Base-by-base conservation (phyloP, 2,113 vertebrate species). In the Trichomycterus rosablanca region DNA sequence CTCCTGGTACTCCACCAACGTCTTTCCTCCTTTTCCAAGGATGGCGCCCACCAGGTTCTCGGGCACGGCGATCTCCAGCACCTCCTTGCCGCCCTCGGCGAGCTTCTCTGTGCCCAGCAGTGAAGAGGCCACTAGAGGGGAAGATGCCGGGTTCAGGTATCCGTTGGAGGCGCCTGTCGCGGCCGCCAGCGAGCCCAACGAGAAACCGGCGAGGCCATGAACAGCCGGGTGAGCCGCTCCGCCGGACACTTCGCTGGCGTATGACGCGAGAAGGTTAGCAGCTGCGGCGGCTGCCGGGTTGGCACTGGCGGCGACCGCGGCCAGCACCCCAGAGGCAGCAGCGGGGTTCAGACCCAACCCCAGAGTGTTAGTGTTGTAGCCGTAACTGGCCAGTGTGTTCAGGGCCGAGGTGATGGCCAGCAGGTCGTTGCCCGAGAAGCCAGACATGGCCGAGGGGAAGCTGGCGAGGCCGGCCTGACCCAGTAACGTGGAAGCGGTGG, bases 1-100 rank as follows among this genome's bases (percentile, higher is more conserved):
- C 88, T 95, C 93, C 86, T 95, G 93, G 83, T 95, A 95, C 81
- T 95, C 93, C 81, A 95, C 92, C 85, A 95, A 77, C 68, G 92
- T 95, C 84, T 95, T 95, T 61, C 93, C 93, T 45, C 93, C 93
- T 73, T 95, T 95, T 46, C 93, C 93, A 81, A 95, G 73, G 78
- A 95, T 95, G 84, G 93, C 93, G 30, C 93, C 93, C 59, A 95
- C 93, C 74, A 95, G 87, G 83, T 94, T 95, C 78, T 95, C 93
- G 0, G 93, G 93, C 71, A 95, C 93, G 1, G 93, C 92, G 2
- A 95, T 95, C 78, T 95, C 93, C 39, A 95, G 89, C 74, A 93
- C 89, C 79, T 95, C 93, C 83, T 95, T 95, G 12, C 89, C 87
- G 16, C 89, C 90, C 78, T 94, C 92, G 0, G 77, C 85, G 1